Conservation (phyloP, 2,888 invertebrate genomes). For the Carabus problematicus region DNA sequence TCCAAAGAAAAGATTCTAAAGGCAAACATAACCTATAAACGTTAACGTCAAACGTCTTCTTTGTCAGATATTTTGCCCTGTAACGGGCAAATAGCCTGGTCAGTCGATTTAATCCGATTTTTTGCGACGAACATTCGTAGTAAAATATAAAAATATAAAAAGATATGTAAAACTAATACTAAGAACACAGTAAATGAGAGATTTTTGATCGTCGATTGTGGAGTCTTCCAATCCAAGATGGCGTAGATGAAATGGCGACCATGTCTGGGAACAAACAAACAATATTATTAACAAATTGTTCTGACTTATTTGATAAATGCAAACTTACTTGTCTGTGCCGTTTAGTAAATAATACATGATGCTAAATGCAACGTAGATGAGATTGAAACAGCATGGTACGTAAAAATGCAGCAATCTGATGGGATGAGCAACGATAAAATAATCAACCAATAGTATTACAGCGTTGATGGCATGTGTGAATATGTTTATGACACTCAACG, state of each 20-base stretch:
- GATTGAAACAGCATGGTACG: slow-evolving; percentile 68
- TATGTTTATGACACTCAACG: slow-evolving; percentile 27
- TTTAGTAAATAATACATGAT: slow-evolving; percentile 15
- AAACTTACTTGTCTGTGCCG: slow-evolving; percentile 39
- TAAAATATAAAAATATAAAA: not conserved
- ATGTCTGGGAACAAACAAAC: slow-evolving; percentile 25
- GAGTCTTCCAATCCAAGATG: slow-evolving; percentile 30
- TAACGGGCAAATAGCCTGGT: too few relatives aligned
- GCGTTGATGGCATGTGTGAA: slow-evolving; percentile 65
- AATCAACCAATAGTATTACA: slow-evolving; percentile 74
- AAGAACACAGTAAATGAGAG: slow-evolving; percentile 8
- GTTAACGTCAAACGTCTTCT: too few relatives aligned
- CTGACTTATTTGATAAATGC: not conserved
- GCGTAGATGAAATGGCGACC: slow-evolving; percentile 21
- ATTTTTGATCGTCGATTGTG: slow-evolving; percentile 11
- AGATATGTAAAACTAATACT: slow-evolving; percentile 15
- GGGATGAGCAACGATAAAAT: slow-evolving; percentile 76
- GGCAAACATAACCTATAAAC: too few relatives aligned
- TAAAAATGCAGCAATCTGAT: slow-evolving; percentile 68
- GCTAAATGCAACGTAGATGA: slow-evolving; percentile 70
- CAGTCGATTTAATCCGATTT: not conserved
- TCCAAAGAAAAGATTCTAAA: too few relatives aligned
- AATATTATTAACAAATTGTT: slow-evolving; percentile 3
- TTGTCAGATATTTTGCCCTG: too few relatives aligned
- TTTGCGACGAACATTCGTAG: slow-evolving; percentile 2